Percentiles rank a stretch among this genome's conserved stretches.
phyloP scores from a whole-genome alignment of 2,888 invertebrate genomes.

The Philonicus albiceps region DNA sequence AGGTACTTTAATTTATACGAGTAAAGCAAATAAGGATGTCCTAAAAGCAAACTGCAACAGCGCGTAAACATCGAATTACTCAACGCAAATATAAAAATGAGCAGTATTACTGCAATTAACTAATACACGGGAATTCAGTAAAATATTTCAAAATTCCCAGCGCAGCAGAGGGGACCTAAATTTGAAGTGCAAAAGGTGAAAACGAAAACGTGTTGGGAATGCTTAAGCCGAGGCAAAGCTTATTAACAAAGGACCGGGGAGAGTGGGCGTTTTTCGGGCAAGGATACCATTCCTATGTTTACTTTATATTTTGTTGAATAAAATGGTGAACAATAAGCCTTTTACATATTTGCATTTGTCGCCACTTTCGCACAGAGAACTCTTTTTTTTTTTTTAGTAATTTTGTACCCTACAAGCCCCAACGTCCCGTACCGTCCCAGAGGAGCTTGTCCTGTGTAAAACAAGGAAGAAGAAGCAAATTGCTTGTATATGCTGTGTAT shows the following conservation, averaged over 20 bases:
- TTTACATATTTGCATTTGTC: conserved; percentile 10
- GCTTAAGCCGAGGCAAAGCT: background rate
- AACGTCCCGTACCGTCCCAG: background rate
- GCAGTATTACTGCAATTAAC: background rate
- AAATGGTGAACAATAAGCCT: conserved; percentile 23
- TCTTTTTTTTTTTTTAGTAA: background rate
- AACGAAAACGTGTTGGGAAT: conserved; percentile 18
- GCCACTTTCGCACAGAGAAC: background rate
- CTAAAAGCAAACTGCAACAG: background rate
- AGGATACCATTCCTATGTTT: background rate
- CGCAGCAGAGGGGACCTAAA: background rate
- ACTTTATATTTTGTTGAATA: conserved; percentile 19
- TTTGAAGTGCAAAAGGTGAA: background rate
- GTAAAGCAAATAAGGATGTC: background rate
- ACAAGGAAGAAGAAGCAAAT: background rate
- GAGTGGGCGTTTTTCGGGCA: background rate
- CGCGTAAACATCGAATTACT: background rate
- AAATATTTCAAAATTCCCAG: background rate
- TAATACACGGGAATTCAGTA: background rate
- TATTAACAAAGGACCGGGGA: background rate
- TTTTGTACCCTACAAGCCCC: background rate
- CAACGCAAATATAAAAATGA: background rate
- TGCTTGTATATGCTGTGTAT: background rate
- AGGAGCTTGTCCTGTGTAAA: background rate
- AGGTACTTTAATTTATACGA: background rate